Base-by-base conservation (phyloP, 2,113 vertebrate genomes). In the Tyrannus savana region DNA sequence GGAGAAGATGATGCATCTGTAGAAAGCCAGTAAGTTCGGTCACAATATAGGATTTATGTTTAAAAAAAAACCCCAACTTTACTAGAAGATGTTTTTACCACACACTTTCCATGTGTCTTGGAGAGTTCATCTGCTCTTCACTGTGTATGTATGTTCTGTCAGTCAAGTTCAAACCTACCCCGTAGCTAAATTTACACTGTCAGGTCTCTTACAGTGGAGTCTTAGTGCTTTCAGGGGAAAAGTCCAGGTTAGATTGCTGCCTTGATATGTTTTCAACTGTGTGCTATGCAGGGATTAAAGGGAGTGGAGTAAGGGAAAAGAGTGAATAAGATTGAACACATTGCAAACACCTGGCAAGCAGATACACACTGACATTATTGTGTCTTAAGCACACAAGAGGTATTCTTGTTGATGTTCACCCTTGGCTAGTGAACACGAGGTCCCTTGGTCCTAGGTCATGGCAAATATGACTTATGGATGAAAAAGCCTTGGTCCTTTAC, bases 141-240 rank as follows among this genome's bases (percentile, higher is more conserved):
- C 21, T 66, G 33, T 1, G 0, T 64, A 19, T 55, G 18, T 47
- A 17, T 4, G 1, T 1, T 1, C 7, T 59, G 30, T 22, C 25
- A 87, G 39, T 84, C 27, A 18, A 44, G 33, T 78, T 35, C 76
- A 94, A 59, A 84, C 3, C 13, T 37, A 66, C 33, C 13, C 21
- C 72, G 21, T 5, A 83, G 27, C 60, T 56, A 76, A 76, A 84
- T 77, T 58, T 53, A 58, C 10, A 37, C n/a, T 5, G 2, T 60
- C 41, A 56, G 2, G 7, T 41, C 14, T 68, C 44, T 41, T 60
- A 53, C 5, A 39, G 1, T 37, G 30, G 16, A 55, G 23, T 92
- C 92, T 25, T 73, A 19, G 13, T 37, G 5, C 10, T 60, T 83
- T 73, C 41, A 49, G 10, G 6, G 21, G 8, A 13, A 46, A 52